Evolutionary conservation across 2,888 invertebrate species (phyloP), one percentile per base, ranked within the genome.

Genomic region (Didymodactylos carnosus): DNA sequence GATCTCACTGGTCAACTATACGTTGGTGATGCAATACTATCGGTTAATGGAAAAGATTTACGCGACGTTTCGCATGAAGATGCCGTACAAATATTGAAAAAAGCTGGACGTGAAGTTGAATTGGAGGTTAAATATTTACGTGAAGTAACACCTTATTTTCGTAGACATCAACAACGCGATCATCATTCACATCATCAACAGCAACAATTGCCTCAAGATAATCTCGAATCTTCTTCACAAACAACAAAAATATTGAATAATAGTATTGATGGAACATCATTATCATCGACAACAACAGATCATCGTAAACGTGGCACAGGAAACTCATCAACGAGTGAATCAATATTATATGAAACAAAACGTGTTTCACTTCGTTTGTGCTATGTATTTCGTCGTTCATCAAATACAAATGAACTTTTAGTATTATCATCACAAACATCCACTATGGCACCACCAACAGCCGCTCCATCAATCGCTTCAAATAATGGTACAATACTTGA

Each of bases 51-150:
- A 8, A 94, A 94, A 82, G 94, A 95, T 85, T 85, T 97, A 77
- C 88, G 92, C 78, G 94, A 95, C 84, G 95, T 97, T 6, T 94
- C 94, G 49, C 98, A 98, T 84, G 97, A 98, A 83, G 97, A 98
- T 84, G 97, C 97, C 75, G 98, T 98, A 10, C 89, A 92, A 84
- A 94, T 94, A 51, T 86, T 98, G 77, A 98, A 98, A 86, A 88
- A 92, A 81, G 95, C 97, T 75, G 97, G 97, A 73, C 92, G 93
- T 86, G 89, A 94, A 83, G 97, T 98, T 71, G 94, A 95, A 85
- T 87, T 98, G 76, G 95, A 97, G 90, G 95, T 94, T 92, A 86
- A 85, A 86, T 97, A 95, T 84, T 87, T 95, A 75, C 88, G 93
- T 71, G 97, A 97, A 85, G 94, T 97, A 78, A 94, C 94, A 72